Conservation (phyloP, 2,888 invertebrate genomes). For the Idaea biselata region DNA sequence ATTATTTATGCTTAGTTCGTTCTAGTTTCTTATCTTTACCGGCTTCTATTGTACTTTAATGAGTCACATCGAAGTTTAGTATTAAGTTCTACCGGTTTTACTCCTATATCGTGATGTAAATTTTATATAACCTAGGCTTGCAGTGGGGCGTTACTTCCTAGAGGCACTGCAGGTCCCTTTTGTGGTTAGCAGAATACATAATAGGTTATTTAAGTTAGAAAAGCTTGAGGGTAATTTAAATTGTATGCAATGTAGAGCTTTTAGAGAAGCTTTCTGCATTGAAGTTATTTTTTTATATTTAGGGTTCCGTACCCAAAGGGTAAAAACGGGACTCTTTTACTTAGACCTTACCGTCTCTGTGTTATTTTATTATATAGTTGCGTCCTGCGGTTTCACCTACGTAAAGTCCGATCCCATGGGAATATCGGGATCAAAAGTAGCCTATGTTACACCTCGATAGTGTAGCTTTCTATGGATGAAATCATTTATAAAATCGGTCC, state of each 20-base stretch:
- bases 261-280: neutral
- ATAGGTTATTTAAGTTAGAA: neutral
- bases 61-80: conserved; percentile 4
- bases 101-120: neutral
- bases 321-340: too few species aligned
- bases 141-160: neutral
- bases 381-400: too few species aligned
- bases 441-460: too few species aligned
- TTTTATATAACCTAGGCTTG: neutral
- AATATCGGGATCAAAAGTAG: too few species aligned
- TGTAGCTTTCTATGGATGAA: too few species aligned
- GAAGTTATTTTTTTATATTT: too few species aligned
- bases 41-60: conserved; percentile 1
- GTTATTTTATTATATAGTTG: too few species aligned
- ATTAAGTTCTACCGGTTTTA: neutral
- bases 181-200: too few species aligned
- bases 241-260: neutral
- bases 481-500: too few species aligned
- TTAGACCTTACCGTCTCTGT: too few species aligned
- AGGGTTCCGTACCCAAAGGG: too few species aligned
- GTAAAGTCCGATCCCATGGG: too few species aligned
- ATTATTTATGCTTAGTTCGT: neutral
- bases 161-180: neutral
- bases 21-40: conserved; percentile 4
- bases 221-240: neutral